Percentiles rank a stretch among this genome's conserved stretches.
These are phyloP conservation scores for Scaptomyza tumidula DNA, from an alignment of 2,888 invertebrate species.

Conservation along the genomic window DNA sequence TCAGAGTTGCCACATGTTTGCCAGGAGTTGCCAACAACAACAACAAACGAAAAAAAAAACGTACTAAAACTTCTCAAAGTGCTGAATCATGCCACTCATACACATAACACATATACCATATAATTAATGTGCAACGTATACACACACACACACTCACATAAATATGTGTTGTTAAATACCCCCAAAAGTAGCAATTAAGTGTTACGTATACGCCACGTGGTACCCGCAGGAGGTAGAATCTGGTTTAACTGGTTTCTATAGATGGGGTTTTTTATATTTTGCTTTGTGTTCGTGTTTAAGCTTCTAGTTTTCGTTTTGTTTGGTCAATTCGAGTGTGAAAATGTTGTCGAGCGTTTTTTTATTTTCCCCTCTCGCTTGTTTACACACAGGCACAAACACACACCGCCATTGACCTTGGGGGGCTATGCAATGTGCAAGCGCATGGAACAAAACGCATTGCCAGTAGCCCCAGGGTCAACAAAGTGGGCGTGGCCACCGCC, in stretches of 20 bases:
- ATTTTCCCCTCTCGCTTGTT: slow-evolving; percentile 43
- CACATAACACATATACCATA: slow-evolving; percentile 28
- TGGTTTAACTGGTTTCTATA: slow-evolving; percentile 20
- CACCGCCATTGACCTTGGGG: slow-evolving; percentile 71
- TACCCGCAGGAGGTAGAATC: slow-evolving; percentile 7
- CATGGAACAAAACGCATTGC: slow-evolving; percentile 62
- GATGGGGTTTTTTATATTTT: slow-evolving; percentile 3
- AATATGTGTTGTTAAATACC: slow-evolving; percentile 19
- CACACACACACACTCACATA: slow-evolving; percentile 13
- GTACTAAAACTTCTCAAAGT: slow-evolving; percentile 52
- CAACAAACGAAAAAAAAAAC: slow-evolving; percentile 7
- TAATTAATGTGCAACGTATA: slow-evolving; percentile 57
- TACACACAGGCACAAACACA: slow-evolving; percentile 42
- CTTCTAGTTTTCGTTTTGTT: slow-evolving; percentile 59
- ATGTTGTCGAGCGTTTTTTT: slow-evolving; percentile 68
- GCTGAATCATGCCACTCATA: slow-evolving; percentile 54
- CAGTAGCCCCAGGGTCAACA: slow-evolving; percentile 39
- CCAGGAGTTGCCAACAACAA: slow-evolving; percentile 28
- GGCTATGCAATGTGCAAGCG: slow-evolving; percentile 67
- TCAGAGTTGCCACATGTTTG: slow-evolving; percentile 45
- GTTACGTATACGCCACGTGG: slow-evolving; percentile 61
- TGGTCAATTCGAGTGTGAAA: slow-evolving; percentile 80
- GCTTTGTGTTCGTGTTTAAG: slow-evolving; percentile 19
- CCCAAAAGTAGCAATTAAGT: slow-evolving; percentile 62
- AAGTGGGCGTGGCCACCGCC: slow-evolving; percentile 18